Conservation (phyloP, 2,113 vertebrate genomes). For the Todiramphus saurophagus region DNA sequence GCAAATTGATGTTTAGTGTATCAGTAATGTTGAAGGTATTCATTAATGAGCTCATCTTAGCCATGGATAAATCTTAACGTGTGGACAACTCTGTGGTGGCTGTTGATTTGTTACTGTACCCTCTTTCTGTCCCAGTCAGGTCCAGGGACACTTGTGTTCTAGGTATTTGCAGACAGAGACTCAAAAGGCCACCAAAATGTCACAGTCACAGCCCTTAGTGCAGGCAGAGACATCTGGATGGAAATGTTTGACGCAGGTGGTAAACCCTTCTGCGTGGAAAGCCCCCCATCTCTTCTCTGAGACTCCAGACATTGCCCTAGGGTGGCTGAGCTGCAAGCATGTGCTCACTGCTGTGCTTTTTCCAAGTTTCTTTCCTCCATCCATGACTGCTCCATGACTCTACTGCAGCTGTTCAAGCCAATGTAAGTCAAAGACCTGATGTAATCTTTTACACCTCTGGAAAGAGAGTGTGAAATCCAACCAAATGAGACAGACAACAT, state of each 20-base stretch:
- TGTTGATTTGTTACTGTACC: neutral
- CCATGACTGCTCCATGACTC: neutral
- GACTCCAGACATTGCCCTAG: rapidly evolving
- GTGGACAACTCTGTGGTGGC: neutral
- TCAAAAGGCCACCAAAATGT: neutral
- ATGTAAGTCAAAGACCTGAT: neutral
- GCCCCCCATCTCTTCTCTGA: neutral
- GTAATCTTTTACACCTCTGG: constrained; percentile 2
- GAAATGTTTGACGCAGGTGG: neutral
- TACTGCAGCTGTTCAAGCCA: neutral
- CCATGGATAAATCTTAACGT: neutral
- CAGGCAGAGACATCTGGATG: neutral
- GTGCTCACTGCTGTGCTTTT: neutral
- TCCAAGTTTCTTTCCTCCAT: neutral
- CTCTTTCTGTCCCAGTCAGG: neutral
- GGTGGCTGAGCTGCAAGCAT: neutral
- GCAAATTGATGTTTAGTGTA: neutral
- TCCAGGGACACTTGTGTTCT: neutral
- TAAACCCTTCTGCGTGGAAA: neutral
- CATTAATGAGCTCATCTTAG: neutral
- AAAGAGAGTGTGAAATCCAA: constrained; percentile 1
- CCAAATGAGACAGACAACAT: neutral
- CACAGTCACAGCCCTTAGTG: neutral
- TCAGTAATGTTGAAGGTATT: neutral
- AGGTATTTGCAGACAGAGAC: neutral